Evolutionary conservation across 2,888 invertebrate species (phyloP).

Genomic region (Dicyrtoma fusca): DNA sequence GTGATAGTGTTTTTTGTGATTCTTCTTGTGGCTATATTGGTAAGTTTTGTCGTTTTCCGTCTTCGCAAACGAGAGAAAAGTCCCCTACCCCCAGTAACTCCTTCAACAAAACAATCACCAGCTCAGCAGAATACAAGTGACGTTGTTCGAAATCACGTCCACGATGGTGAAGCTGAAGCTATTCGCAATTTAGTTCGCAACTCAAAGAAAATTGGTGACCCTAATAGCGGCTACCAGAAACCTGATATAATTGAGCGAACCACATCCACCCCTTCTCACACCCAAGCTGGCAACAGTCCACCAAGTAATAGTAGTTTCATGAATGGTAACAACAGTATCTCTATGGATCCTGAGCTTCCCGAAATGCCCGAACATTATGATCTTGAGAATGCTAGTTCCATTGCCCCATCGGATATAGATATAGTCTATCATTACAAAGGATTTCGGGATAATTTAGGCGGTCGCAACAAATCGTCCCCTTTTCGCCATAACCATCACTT

Average conservation of each 20-base stretch:
- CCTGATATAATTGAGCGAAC: constrained; percentile 78
- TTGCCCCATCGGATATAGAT: constrained; percentile 96
- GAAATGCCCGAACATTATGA: constrained; percentile 92
- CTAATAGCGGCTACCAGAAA: constrained; percentile 70
- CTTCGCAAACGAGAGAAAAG: constrained; percentile 83
- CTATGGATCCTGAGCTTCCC: constrained; percentile 67
- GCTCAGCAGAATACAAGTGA: constrained; percentile 68
- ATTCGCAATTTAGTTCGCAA: constrained; percentile 54
- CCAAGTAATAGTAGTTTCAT: constrained; percentile 52
- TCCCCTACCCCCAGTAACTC: constrained; percentile 61
- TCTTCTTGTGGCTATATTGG: constrained; percentile 82
- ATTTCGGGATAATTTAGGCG: constrained; percentile 70
- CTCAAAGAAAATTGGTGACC: constrained; percentile 50
- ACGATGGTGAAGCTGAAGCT: constrained; percentile 65
- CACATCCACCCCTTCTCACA: constrained; percentile 86
- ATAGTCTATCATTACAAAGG: constrained; percentile 95
- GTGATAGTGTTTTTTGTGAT: constrained; percentile 94
- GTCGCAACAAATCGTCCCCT: constrained; percentile 58
- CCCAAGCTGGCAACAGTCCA: constrained; percentile 66
- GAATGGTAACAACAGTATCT: constrained; percentile 59
- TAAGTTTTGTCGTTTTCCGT: constrained; percentile 90
- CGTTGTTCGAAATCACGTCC: constrained; percentile 76
- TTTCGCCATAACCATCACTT: constrained; percentile 55
- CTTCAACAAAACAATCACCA: constrained; percentile 48
- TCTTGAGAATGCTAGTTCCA: constrained; percentile 94